phyloP scores from a whole-genome alignment of 2,888 invertebrate species.

The Pammene fasciana region DNA sequence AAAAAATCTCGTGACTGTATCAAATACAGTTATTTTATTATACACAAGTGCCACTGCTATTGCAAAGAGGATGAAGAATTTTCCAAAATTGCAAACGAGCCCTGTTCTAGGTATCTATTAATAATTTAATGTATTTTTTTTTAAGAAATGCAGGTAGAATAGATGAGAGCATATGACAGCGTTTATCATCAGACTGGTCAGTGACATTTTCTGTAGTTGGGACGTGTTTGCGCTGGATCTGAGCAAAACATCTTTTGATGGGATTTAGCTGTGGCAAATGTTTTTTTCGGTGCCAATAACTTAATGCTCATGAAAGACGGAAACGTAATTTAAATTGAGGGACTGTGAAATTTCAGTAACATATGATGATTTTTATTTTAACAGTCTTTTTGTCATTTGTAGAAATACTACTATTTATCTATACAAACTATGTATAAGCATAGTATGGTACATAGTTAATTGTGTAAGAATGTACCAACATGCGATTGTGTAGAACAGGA shows the following conservation, averaged over 20 bases:
- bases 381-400: too few relatives aligned
- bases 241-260: background rate
- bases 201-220: conserved; percentile 12
- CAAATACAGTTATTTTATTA: conserved; percentile 67
- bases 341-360: too few relatives aligned
- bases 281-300: too few relatives aligned
- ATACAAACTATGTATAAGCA: too few relatives aligned
- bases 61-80: conserved; percentile 46
- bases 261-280: too few relatives aligned
- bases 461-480: too few relatives aligned
- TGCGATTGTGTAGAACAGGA: too few relatives aligned
- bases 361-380: too few relatives aligned
- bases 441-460: too few relatives aligned
- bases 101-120: conserved; percentile 27
- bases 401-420: too few relatives aligned
- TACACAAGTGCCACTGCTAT: conserved; percentile 70
- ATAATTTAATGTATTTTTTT: conserved; percentile 28
- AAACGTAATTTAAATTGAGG: too few relatives aligned
- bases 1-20: conserved; percentile 74
- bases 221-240: background rate
- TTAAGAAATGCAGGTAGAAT: conserved; percentile 38
- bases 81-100: conserved; percentile 34
- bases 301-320: too few relatives aligned
- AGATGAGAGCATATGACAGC: conserved; percentile 31
- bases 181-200: conserved; percentile 23